phyloP scores from a whole-genome alignment of 37 sponge, comb jelly and placozoan genomes.

The Aphrocallistes beatrix region DNA sequence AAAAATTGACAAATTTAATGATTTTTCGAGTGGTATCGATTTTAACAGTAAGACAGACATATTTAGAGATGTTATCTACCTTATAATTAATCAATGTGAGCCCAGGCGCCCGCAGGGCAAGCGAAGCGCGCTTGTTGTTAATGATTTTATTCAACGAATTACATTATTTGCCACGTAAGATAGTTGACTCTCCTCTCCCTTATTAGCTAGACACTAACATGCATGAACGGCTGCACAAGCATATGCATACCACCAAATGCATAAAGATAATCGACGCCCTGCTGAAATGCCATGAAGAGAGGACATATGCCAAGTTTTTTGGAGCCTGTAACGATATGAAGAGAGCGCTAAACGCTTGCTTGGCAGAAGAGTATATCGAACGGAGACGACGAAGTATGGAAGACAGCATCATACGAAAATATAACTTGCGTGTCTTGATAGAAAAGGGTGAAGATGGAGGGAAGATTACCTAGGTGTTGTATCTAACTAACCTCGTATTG shows the following conservation, averaged over 20 bases:
- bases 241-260: conserved; percentile 62
- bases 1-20: too few relatives aligned
- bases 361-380: conserved; percentile 47
- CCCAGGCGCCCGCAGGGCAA: too few relatives aligned
- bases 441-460: neutral
- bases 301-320: conserved; percentile 45
- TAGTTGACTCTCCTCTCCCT: too few relatives aligned
- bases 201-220: conserved; percentile 23
- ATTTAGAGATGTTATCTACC: too few relatives aligned
- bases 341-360: conserved; percentile 47
- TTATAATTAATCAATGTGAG: too few relatives aligned
- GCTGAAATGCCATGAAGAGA: conserved; percentile 49
- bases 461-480: too few relatives aligned
- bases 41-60: too few relatives aligned
- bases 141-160: too few relatives aligned
- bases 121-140: too few relatives aligned
- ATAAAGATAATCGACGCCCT: conserved; percentile 43
- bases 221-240: conserved; percentile 55
- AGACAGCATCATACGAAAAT: neutral
- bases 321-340: conserved; percentile 68
- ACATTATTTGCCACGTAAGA: too few relatives aligned
- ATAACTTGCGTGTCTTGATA: neutral
- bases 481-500: too few relatives aligned
- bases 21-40: too few relatives aligned
- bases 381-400: conserved; percentile 26